These are phyloP conservation scores for Ophion obscuratus DNA, from an alignment of 2,888 invertebrate genomes.

Conservation along the genomic window DNA sequence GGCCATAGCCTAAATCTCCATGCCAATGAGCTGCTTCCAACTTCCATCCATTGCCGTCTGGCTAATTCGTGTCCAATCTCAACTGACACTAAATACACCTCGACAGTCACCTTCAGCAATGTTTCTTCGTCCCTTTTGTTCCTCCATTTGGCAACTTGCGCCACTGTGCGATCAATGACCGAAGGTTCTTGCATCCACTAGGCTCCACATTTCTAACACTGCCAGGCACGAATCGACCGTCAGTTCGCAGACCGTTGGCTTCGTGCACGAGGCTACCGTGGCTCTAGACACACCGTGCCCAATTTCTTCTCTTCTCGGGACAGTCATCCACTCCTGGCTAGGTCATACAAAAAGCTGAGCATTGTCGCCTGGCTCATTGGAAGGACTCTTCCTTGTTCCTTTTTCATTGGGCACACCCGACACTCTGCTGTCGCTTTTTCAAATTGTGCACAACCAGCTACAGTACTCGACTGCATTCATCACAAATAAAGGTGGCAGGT, in stretches of 20 bases:
- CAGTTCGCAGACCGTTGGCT: too few species aligned
- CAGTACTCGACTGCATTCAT: not conserved
- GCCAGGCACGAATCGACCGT: not conserved
- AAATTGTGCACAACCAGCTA: not conserved
- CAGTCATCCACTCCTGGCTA: not conserved
- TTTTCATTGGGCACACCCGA: not conserved
- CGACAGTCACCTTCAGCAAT: not conserved
- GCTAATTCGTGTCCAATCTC: too few species aligned
- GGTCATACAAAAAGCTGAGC: not conserved
- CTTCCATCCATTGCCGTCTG: not conserved
- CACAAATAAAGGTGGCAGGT: conserved; percentile 5
- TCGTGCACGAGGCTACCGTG: not conserved
- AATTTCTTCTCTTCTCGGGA: not conserved
- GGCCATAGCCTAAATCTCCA: not conserved
- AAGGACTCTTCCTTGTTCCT: not conserved
- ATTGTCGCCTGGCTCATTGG: not conserved
- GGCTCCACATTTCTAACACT: not conserved
- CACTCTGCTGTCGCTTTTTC: not conserved
- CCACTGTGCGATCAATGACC: too few species aligned
- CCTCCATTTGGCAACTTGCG: too few species aligned
- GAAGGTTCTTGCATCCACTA: too few species aligned
- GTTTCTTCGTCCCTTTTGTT: not conserved
- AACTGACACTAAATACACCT: too few species aligned
- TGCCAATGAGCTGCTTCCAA: not conserved
- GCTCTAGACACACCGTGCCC: not conserved